Evolutionary conservation across 2,113 vertebrate species (phyloP).

Genomic region (Ahaetulla prasina): DNA sequence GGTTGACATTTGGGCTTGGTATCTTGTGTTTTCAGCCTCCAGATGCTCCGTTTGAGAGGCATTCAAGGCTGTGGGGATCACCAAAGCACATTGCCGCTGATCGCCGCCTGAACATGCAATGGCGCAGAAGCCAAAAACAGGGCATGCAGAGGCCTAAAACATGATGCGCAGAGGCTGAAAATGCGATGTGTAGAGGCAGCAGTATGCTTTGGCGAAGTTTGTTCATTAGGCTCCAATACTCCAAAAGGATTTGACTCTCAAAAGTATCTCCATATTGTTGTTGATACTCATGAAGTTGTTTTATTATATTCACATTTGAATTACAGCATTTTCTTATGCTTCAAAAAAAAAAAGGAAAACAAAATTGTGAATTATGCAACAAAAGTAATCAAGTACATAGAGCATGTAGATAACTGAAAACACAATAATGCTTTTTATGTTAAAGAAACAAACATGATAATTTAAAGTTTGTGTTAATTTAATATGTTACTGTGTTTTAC

Average conservation of each 20-base stretch:
- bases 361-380: conserved; percentile 5
- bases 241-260: neutral
- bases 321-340: neutral
- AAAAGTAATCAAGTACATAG: conserved; percentile 16
- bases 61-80: too few relatives aligned
- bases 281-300: fast-evolving
- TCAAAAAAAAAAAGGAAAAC: conserved; percentile 6
- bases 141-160: too few relatives aligned
- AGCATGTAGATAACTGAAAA: neutral
- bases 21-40: too few relatives aligned
- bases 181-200: too few relatives aligned
- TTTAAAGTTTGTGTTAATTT: neutral
- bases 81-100: too few relatives aligned
- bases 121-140: too few relatives aligned
- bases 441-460: neutral
- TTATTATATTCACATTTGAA: conserved; percentile 18
- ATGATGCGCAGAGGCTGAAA: too few relatives aligned
- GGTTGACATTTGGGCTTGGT: too few relatives aligned
- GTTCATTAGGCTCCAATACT: neutral
- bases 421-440: conserved; percentile 4
- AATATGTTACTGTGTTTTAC: neutral
- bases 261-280: neutral
- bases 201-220: neutral
- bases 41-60: too few relatives aligned
- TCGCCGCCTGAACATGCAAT: too few relatives aligned